Evolutionary conservation across 1,140 invertebrate species (phyloP).

Genomic region (Nilaparvata lugens): DNA sequence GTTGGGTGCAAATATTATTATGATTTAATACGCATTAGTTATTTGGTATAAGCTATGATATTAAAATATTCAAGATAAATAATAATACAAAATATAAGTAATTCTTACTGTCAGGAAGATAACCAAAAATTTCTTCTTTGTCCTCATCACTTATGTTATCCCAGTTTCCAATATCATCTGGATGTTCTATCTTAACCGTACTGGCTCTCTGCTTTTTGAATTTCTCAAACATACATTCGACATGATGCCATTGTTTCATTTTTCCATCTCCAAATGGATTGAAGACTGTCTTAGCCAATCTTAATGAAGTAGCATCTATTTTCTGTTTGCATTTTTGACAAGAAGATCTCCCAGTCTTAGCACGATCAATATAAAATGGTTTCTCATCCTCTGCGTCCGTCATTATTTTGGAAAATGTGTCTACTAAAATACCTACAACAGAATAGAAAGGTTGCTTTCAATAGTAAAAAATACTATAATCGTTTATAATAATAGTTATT

Average conservation of each 20-base stretch:
- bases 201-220: conserved; percentile 66
- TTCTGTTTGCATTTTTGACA: conserved; percentile 82
- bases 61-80: not conserved
- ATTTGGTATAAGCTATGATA: not conserved
- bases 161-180: conserved; percentile 73
- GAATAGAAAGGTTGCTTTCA: no score
- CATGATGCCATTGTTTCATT: conserved; percentile 81
- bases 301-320: conserved; percentile 57
- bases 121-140: conserved; percentile 48
- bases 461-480: no score
- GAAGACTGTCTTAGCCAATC: conserved; percentile 62
- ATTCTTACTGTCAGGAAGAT: conserved; percentile 31
- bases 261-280: conserved; percentile 76
- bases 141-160: conserved; percentile 54
- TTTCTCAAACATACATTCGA: conserved; percentile 66
- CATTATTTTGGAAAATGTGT: no score
- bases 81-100: not conserved
- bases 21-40: no score
- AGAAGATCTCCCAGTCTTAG: conserved; percentile 66
- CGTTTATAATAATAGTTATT: no score
- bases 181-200: conserved; percentile 71
- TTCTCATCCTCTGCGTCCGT: conserved; percentile 34
- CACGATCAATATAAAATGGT: conserved; percentile 61
- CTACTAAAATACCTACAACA: no score
- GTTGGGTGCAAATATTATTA: no score